A percentile compares a stretch with the other conserved stretches of the same genome.
phyloP scores from a whole-genome alignment of 2,888 invertebrate species.

The Drosophila merina region DNA sequence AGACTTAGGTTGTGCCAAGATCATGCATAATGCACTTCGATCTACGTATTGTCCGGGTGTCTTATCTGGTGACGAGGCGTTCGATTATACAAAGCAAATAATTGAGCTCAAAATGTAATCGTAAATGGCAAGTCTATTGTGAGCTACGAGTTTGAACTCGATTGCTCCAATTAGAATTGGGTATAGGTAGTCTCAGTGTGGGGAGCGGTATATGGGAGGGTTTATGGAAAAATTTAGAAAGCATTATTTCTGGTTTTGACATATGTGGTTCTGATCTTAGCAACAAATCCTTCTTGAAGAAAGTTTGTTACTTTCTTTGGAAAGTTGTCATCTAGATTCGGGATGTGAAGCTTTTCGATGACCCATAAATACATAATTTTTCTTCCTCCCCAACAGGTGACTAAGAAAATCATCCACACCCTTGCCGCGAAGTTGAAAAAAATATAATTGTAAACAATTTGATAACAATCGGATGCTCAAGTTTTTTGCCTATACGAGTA shows the following conservation, averaged over 20 bases:
- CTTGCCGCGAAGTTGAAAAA: constrained; percentile 5
- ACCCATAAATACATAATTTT: constrained; percentile 4
- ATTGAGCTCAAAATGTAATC: constrained; percentile 62
- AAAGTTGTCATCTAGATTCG: too few relatives aligned
- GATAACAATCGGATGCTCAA: constrained; percentile 54
- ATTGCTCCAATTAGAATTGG: constrained; percentile 40
- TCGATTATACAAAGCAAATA: constrained; percentile 61
- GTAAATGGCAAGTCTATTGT: constrained; percentile 55
- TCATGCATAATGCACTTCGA: constrained; percentile 55
- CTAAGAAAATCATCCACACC: constrained; percentile 23
- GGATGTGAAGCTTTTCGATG: neutral
- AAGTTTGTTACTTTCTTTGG: neutral
- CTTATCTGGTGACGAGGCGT: constrained; percentile 31
- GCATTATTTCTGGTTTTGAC: neutral
- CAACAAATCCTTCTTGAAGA: neutral
- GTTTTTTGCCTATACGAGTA: constrained; percentile 38
- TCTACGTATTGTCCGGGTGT: constrained; percentile 17
- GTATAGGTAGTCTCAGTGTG: constrained; percentile 15
- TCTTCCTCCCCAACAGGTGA: constrained; percentile 19
- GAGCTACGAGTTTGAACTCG: constrained; percentile 46
- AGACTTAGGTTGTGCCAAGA: constrained; percentile 60
- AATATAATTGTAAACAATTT: constrained; percentile 17
- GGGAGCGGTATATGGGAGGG: constrained; percentile 16
- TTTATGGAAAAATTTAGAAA: constrained; percentile 22
- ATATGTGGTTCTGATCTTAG: neutral